These are phyloP conservation scores for Ochropleura plecta DNA, from an alignment of 2,888 invertebrate species.

Conservation along the genomic window DNA sequence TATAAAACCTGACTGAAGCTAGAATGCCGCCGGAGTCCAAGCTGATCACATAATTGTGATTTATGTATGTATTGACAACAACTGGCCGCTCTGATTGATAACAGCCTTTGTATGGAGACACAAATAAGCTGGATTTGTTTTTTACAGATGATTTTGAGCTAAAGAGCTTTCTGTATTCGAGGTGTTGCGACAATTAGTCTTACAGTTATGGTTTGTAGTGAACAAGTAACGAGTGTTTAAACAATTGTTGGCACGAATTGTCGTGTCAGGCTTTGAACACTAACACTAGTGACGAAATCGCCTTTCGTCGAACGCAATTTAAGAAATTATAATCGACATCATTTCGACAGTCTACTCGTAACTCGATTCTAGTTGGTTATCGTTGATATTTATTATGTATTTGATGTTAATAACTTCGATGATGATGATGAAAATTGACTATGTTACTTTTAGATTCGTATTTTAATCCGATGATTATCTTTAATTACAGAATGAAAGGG, in stretches of 20 bases:
- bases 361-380: constrained; percentile 67
- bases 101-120: constrained; percentile 1
- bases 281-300: constrained; percentile 73
- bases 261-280: constrained; percentile 71
- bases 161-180: constrained; percentile 30
- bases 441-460: constrained; percentile 29
- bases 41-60: constrained; percentile 63
- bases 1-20: constrained; percentile 71
- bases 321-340: constrained; percentile 76
- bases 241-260: constrained; percentile 71
- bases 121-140: constrained; percentile 5
- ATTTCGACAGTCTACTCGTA: constrained; percentile 73
- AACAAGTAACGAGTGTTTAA: constrained; percentile 64
- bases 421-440: constrained; percentile 58
- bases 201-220: constrained; percentile 56
- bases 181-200: constrained; percentile 47
- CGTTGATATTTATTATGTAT: constrained; percentile 68
- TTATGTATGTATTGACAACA: constrained; percentile 55
- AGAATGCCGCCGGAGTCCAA: constrained; percentile 42
- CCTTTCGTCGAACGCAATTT: constrained; percentile 80
- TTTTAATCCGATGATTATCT: constrained; percentile 38
- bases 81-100: constrained; percentile 24
- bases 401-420: constrained; percentile 67
- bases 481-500: constrained; percentile 17
- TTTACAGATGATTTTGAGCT: background rate